phyloP scores from a whole-genome alignment of 2,888 invertebrate genomes.

The Himalopsyche japonica region DNA sequence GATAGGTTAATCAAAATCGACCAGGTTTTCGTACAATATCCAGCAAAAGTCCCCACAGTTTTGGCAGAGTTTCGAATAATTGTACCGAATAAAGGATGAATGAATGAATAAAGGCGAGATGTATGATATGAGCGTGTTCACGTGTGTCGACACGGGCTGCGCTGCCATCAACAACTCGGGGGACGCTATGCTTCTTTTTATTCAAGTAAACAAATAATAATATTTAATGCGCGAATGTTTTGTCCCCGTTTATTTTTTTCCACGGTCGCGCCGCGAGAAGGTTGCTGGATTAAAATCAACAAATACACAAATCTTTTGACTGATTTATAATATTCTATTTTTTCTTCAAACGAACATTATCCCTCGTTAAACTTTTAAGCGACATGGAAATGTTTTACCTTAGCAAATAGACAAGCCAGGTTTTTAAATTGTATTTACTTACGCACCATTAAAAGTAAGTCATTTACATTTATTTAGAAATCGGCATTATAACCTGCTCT shows the following conservation, averaged over 20 bases:
- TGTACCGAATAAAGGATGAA: background rate
- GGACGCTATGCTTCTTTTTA: constrained; percentile 10
- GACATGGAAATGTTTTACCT: too few species aligned
- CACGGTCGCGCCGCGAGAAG: background rate
- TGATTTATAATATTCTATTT: too few species aligned
- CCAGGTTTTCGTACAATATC: too few species aligned
- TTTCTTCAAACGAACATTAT: too few species aligned
- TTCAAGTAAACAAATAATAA: constrained; percentile 13
- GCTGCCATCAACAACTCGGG: background rate
- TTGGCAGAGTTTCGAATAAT: background rate
- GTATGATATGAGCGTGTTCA: constrained; percentile 14
- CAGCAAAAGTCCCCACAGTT: background rate
- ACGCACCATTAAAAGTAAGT: too few species aligned
- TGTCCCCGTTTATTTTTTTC: background rate
- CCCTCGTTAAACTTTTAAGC: too few species aligned
- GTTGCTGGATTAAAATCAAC: background rate
- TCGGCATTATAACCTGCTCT: too few species aligned
- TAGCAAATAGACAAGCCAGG: too few species aligned
- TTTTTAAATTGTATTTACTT: too few species aligned
- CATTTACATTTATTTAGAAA: too few species aligned
- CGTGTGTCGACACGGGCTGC: constrained; percentile 7
- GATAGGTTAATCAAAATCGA: too few species aligned
- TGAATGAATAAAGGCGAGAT: background rate
- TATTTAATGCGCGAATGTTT: constrained; percentile 21
- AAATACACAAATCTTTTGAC: too few species aligned